Evolutionary conservation across 92 coral and sea anemone genomes (phyloP).

Genomic region (Porites cylindrica): DNA sequence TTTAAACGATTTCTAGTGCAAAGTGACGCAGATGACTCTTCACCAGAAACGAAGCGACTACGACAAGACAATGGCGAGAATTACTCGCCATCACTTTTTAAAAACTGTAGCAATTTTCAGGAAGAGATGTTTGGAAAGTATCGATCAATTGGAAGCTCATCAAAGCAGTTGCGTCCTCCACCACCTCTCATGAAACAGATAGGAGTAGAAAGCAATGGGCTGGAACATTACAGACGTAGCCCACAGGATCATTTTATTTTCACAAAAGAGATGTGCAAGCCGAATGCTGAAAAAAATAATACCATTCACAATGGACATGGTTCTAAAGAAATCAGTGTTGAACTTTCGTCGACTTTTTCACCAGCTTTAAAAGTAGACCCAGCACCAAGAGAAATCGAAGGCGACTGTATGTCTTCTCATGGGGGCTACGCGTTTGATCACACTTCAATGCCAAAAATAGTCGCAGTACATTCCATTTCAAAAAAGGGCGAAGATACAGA

Average conservation of each 20-base stretch:
- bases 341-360: background rate
- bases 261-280: background rate
- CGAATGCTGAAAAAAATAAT: background rate
- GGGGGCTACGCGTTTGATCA: conserved; percentile 82
- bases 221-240: background rate
- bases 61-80: background rate
- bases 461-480: conserved; percentile 72
- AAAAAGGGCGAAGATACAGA: conserved; percentile 28
- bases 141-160: conserved; percentile 12
- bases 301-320: background rate
- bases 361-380: conserved; percentile 21
- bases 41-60: conserved; percentile 29
- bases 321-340: background rate
- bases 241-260: background rate
- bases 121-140: conserved; percentile 39
- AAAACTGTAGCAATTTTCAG: background rate
- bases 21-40: background rate
- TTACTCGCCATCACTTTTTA: background rate
- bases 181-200: conserved; percentile 38
- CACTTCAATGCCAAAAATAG: conserved; percentile 69
- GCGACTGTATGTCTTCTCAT: conserved; percentile 4
- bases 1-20: conserved; percentile 35
- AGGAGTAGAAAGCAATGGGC: background rate
- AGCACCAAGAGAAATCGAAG: conserved; percentile 28
- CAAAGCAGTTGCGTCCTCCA: conserved; percentile 27